Percentiles rank a stretch among this genome's conserved stretches.
phyloP scores from a whole-genome alignment of 2,888 invertebrate species.

The Agriopis marginaria region DNA sequence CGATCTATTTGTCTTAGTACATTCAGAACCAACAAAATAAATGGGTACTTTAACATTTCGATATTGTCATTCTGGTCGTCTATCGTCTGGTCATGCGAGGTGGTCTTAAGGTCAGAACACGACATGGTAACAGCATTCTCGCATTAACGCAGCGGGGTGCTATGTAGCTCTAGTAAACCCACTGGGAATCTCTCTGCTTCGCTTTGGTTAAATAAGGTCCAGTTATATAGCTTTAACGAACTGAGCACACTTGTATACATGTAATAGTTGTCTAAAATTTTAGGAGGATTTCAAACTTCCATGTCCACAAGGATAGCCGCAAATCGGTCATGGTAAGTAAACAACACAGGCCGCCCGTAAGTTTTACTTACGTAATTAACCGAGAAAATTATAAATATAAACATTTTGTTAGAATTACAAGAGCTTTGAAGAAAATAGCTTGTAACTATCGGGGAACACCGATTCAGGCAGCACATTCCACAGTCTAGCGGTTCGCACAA shows the following conservation, averaged over 20 bases:
- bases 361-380: too few species aligned
- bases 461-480: too few species aligned
- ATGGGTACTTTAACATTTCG: conserved; percentile 8
- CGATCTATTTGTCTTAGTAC: neutral
- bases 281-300: too few species aligned
- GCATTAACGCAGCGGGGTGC: conserved; percentile 61
- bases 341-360: too few species aligned
- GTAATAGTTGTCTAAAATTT: neutral
- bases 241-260: neutral
- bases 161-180: conserved; percentile 40
- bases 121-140: conserved; percentile 63
- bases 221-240: neutral
- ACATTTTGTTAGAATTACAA: too few species aligned
- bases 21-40: conserved; percentile 6
- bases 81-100: too few species aligned
- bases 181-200: conserved; percentile 34
- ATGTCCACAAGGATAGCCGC: too few species aligned
- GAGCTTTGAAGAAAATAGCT: too few species aligned
- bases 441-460: too few species aligned
- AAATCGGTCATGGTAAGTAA: too few species aligned
- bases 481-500: too few species aligned
- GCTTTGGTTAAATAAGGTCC: conserved; percentile 28
- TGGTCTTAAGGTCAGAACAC: conserved; percentile 52
- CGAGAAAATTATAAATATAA: too few species aligned
- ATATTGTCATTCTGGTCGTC: conserved; percentile 14